Evolutionary conservation across 2,888 invertebrate genomes (phyloP).

Genomic region (Helleia helle): DNA sequence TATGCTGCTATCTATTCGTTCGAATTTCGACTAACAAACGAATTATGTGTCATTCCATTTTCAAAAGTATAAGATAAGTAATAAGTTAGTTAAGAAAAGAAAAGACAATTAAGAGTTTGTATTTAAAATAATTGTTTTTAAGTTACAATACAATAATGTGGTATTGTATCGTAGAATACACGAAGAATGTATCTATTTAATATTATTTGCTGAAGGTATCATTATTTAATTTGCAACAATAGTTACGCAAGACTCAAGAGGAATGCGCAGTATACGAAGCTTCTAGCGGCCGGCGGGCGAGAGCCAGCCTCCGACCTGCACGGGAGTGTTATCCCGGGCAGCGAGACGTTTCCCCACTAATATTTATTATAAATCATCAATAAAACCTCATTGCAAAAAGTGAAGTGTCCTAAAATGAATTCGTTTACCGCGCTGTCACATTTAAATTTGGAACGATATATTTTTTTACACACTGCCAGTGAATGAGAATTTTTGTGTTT

Average conservation of each 20-base stretch:
- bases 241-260: constrained; percentile 74
- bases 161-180: no score
- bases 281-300: constrained; percentile 43
- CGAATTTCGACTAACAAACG: constrained; percentile 6
- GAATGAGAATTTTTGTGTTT: constrained; percentile 35
- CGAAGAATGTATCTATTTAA: no score
- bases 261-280: constrained; percentile 52
- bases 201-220: background rate
- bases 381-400: background rate
- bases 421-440: constrained; percentile 25
- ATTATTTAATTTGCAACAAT: constrained; percentile 42
- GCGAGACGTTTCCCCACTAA: no score
- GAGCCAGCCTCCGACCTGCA: constrained; percentile 63
- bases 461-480: constrained; percentile 31
- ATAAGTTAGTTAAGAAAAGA: no score
- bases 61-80: no score
- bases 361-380: no score
- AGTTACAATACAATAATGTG: no score
- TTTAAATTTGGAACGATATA: constrained; percentile 37
- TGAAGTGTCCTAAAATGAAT: constrained; percentile 6
- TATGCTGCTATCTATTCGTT: constrained; percentile 30
- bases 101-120: no score
- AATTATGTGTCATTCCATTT: no score
- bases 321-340: constrained; percentile 52
- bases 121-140: no score